Conservation (phyloP, 2,888 invertebrate genomes). For the Drosophila demipolita region DNA sequence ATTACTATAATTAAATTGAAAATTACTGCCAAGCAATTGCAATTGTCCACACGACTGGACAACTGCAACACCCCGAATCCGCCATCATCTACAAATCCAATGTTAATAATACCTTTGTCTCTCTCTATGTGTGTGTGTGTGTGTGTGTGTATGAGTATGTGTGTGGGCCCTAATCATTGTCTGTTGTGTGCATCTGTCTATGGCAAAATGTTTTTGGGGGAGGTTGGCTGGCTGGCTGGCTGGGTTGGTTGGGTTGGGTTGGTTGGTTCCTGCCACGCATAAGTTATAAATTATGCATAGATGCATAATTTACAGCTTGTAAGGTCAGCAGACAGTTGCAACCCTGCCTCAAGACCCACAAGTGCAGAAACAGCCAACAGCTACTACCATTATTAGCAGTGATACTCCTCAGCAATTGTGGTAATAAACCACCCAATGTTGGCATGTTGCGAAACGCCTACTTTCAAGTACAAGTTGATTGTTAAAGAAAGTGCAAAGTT, state of each 20-base stretch:
- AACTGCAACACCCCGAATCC: conserved; percentile 38
- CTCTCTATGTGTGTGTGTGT: neutral
- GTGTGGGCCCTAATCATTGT: conserved; percentile 73
- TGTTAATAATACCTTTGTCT: conserved; percentile 74
- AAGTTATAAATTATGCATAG: conserved; percentile 79
- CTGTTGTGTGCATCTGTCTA: conserved; percentile 70
- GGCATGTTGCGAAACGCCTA: conserved; percentile 31
- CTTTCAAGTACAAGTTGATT: neutral
- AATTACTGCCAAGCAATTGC: conserved; percentile 84
- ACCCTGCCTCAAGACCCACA: neutral
- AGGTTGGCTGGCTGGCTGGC: conserved; percentile 3
- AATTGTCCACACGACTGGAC: conserved; percentile 83
- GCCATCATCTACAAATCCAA: conserved; percentile 38
- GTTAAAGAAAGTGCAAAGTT: neutral
- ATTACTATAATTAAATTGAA: conserved; percentile 84
- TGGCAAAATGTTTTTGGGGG: conserved; percentile 62
- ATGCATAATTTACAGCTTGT: conserved; percentile 77
- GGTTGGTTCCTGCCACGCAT: conserved; percentile 57
- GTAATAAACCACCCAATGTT: conserved; percentile 50
- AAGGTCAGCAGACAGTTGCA: conserved; percentile 81
- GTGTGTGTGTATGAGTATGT: conserved; percentile 13
- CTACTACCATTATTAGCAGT: conserved; percentile 39
- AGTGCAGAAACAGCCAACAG: neutral
- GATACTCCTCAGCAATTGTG: conserved; percentile 42
- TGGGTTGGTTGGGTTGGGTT: neutral